phyloP scores from a whole-genome alignment of 1,140 invertebrate species.

The Heliconius hewitsoni region DNA sequence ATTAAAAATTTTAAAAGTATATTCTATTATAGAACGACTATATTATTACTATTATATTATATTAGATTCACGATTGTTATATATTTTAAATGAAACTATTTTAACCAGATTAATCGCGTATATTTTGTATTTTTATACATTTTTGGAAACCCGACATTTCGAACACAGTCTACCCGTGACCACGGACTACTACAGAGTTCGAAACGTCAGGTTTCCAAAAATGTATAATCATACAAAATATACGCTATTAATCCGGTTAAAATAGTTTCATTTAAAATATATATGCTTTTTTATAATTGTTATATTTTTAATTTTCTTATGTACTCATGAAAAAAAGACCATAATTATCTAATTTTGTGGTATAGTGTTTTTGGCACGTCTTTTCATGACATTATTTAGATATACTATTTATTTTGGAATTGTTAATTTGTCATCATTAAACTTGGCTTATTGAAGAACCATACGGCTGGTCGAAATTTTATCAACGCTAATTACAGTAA shows the following conservation, averaged over 20 bases:
- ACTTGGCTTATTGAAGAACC: not conserved
- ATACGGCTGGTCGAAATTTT: not conserved
- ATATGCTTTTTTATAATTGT: not conserved
- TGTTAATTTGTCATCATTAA: not conserved
- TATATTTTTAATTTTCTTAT: not conserved
- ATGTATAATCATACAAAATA: too few species aligned
- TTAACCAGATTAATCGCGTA: too few species aligned
- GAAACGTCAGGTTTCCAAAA: too few species aligned
- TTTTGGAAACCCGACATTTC: too few species aligned
- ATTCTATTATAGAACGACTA: not conserved
- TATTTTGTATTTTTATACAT: too few species aligned
- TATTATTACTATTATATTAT: too few species aligned
- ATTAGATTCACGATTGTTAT: too few species aligned
- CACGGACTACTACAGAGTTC: too few species aligned
- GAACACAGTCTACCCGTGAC: too few species aligned
- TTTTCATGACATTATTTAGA: constrained; percentile 1
- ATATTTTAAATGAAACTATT: too few species aligned
- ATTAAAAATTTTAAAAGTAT: not conserved
- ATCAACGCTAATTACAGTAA: not conserved
- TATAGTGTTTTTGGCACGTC: not conserved
- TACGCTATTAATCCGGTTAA: too few species aligned
- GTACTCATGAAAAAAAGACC: not conserved
- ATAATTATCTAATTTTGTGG: not conserved
- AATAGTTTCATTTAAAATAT: too few species aligned
- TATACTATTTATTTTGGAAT: constrained; percentile 1